Conservation (phyloP, 1,140 invertebrate genomes). For the Aethina tumida region DNA sequence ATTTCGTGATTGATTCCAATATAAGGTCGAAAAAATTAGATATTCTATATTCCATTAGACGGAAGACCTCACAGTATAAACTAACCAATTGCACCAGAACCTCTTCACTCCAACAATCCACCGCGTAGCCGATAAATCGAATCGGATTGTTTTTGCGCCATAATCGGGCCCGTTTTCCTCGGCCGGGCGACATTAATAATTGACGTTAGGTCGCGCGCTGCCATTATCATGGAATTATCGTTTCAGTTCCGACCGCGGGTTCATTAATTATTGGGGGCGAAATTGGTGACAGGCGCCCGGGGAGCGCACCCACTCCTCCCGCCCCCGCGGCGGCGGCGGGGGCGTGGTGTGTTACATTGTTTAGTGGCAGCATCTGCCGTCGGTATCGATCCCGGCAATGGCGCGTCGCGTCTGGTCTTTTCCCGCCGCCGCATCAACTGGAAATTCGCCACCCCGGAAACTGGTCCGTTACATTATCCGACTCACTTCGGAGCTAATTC, state of each 20-base stretch:
- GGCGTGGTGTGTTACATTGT: slow-evolving; percentile 12
- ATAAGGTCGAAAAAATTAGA: too few species aligned
- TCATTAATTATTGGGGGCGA: slow-evolving; percentile 32
- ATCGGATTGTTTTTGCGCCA: slow-evolving; percentile 5
- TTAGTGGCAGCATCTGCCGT: slow-evolving; percentile 23
- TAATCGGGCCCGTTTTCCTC: slow-evolving; percentile 2
- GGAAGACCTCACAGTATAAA: too few species aligned
- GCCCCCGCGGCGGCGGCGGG: slow-evolving; percentile 11
- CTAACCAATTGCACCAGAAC: too few species aligned
- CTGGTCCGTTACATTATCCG: too few species aligned
- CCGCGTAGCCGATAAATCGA: neutral
- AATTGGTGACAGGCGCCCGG: slow-evolving; percentile 32
- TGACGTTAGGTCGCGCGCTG: slow-evolving; percentile 30
- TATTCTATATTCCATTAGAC: neutral
- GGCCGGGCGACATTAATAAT: slow-evolving; percentile 14
- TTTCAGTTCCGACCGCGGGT: slow-evolving; percentile 35
- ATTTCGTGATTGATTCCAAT: too few species aligned
- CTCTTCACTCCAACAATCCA: too few species aligned
- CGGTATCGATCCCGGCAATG: slow-evolving; percentile 27
- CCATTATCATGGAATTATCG: slow-evolving; percentile 37
- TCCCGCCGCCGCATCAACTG: slow-evolving; percentile 10
- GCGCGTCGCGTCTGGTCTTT: slow-evolving; percentile 22
- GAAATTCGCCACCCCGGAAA: slow-evolving; percentile 7
- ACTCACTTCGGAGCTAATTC: too few species aligned
- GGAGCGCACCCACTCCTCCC: too few species aligned